Percentiles rank a stretch among this genome's conserved stretches.
These are phyloP conservation scores for Campoletis raptor DNA, from an alignment of 2,888 invertebrate species.

Conservation along the genomic window DNA sequence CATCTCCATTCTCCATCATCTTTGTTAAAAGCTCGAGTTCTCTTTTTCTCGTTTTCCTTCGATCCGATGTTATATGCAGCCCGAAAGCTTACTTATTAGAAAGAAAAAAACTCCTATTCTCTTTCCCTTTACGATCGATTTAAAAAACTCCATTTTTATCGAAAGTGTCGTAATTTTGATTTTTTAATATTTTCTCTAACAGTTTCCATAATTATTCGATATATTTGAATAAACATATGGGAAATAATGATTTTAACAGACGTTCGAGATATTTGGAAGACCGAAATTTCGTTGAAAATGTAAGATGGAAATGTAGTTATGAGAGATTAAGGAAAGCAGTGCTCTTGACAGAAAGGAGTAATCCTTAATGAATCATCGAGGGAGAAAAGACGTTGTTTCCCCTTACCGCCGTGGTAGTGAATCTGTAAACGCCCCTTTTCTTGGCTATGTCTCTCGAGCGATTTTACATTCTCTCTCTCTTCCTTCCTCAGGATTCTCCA, in stretches of 20 bases:
- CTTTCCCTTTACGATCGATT: neutral
- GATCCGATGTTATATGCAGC: neutral
- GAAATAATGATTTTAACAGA: neutral
- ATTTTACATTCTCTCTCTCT: slow-evolving; percentile 44
- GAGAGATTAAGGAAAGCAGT: slow-evolving; percentile 52
- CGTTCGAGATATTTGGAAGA: neutral
- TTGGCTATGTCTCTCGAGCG: slow-evolving; percentile 52
- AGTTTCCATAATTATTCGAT: neutral
- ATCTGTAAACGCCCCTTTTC: slow-evolving; percentile 60
- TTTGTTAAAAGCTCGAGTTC: slow-evolving; percentile 41
- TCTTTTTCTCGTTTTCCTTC: neutral
- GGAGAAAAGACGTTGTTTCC: slow-evolving; percentile 44
- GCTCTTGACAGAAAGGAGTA: slow-evolving; percentile 79
- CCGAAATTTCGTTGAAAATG: neutral
- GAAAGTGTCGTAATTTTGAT: neutral
- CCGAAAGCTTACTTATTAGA: neutral
- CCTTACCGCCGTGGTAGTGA: slow-evolving; percentile 64
- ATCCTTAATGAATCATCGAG: slow-evolving; percentile 78
- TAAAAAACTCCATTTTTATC: neutral
- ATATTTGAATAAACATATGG: neutral
- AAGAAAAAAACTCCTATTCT: neutral
- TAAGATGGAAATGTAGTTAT: slow-evolving; percentile 15
- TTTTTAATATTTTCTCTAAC: neutral
- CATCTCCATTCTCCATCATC: slow-evolving; percentile 10
- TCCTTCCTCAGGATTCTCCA: slow-evolving; percentile 66